Evolutionary conservation across 2,888 invertebrate genomes (phyloP), one percentile per base, ranked within the genome.

Genomic region (Chrysodeixis includens): DNA sequence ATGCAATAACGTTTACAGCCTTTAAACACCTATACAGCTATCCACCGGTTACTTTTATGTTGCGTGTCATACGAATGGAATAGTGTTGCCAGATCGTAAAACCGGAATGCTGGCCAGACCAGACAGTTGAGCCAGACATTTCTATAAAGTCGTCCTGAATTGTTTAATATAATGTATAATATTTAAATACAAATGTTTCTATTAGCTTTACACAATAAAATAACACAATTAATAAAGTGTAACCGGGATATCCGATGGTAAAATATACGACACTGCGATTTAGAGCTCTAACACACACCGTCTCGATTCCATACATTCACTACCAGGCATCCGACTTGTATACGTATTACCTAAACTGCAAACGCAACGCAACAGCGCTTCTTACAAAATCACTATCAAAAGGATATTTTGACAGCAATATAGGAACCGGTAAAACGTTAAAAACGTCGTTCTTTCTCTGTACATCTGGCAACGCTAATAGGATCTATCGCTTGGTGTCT

Each of bases 1-100:
- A 62, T 76, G 53, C 61, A 69, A 62, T 76, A 73, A 73, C 56
- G 67, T 73, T 66, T 12, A 26, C 44, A 49, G 49, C 35, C 8
- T 56, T 56, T 18, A 18, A 58, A 54, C 62, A 62, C 68, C 32
- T 59, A 56, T 53, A 59, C 16, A 55, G 66, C 74, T 66, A 59
- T 70, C 54, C 54, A 73, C 63, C 46, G 46, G 30, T 61, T 71
- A 68, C 59, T 69, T 69, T 76, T 78, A 69, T 71, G 74, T 83
- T 84, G 77, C 79, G 75, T 78, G 59, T 9, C 60, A n/a, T 46
- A 56, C 51, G 5, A 60, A 18, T 54, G 26, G 14, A 30, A 46
- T 44, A 22, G 40, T 40, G 40, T 40, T 40, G 40, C 40, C 40
- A 40, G 40, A 40, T 40, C 6, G 14, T 40, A 2, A 40, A 40